Base-by-base conservation (phyloP, 2,797 vertebrate genomes). In the Saxicola maurus region DNA sequence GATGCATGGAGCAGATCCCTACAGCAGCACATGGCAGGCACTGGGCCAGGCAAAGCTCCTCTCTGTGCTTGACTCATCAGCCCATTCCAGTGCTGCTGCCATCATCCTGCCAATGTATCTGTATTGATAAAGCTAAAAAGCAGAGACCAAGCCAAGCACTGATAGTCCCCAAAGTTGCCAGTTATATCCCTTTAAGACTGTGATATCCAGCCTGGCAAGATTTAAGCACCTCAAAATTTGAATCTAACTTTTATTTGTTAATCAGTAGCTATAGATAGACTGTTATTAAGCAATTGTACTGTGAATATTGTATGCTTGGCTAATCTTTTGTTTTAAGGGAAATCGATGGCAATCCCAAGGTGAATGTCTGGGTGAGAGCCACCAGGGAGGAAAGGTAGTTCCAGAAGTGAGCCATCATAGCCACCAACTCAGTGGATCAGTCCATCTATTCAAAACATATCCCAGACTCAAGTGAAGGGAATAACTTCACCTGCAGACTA, bases 1-100 rank as follows among this genome's bases (percentile, higher is more conserved):
- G 19, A 42, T 3, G 10, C 6, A 23, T 1, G 0, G 3, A 27
- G 17, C 8, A 59, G 33, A 52, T 5, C 1, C 1, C 30, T 9
- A 4, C 10, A 59, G 43, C 0, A 2, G 15, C 55, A 45, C 31
- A 18, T 1, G 15, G 43, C 14, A 69, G 35, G 25, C 1, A 2
- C 3, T 1, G 1, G 24, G n/a, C 37, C 10, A 1, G 40, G 13
- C 38, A 71, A 16, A 61, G 28, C 9, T 35, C 23, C 55, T 65
- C 37, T 0, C 0, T 10, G 43, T 56, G 11, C 40, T 37, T 31
- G 11, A 30, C 33, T 38, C 9, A 7, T 10, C 55, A 49, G 42
- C 8, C 27, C 38, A 17, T 8, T 19, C 28, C 6, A 45, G 21
- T 3, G 12, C 30, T 43, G 30, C 3, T 14, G 7, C 14, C 16